Evolutionary conservation across 1,140 invertebrate genomes (phyloP), one percentile per base, ranked within the genome.

Genomic region (Bicyclus anynana): DNA sequence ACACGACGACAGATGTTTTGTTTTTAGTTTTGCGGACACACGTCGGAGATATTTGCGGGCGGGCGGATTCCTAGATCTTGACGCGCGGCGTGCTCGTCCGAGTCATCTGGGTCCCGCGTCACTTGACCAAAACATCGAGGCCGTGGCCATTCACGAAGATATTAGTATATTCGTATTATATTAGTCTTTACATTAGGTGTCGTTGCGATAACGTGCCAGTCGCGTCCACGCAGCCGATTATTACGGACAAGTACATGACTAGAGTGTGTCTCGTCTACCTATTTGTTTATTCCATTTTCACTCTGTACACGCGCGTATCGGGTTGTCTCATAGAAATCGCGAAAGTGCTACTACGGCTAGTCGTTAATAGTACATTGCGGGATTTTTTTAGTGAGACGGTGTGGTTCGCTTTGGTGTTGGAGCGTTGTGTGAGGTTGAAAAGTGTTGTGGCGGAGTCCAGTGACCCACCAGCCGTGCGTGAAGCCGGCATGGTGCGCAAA

Each of bases 161-260:
- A 33, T 33, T 33, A 33, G 29, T 52, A 14, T 51, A 23, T 46
- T 57, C n/a, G n/a, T n/a, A n/a, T 7, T 27, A 27, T 40, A 50
- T 59, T 54, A 46, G 51, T 46, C 50, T 59, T 59, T 53, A 63
- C 44, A 54, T 59, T 59, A 79, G 77, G 72, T 81, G 76, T 80
- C 62, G 77, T 62, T 62, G 58, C 77, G 79, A 85, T 85, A 87
- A 84, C 67, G 70, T 61, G 77, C 73, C 84, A 87, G 84, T 87
- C 79, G 80, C 69, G 72, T 80, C 69, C 72, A 75, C 73, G 77
- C 84, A 62, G 70, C 65, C 79, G 84, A 73, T 85, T 79, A 87
- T 87, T 77, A 72, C 80, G 84, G 84, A 82, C 80, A 70, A 72
- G 29, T 33, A 33, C 29, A 33, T 67, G 48, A 71, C 57, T 53